phyloP scores from a whole-genome alignment of 1,140 invertebrate species.

The Scaptomyza pallida region DNA sequence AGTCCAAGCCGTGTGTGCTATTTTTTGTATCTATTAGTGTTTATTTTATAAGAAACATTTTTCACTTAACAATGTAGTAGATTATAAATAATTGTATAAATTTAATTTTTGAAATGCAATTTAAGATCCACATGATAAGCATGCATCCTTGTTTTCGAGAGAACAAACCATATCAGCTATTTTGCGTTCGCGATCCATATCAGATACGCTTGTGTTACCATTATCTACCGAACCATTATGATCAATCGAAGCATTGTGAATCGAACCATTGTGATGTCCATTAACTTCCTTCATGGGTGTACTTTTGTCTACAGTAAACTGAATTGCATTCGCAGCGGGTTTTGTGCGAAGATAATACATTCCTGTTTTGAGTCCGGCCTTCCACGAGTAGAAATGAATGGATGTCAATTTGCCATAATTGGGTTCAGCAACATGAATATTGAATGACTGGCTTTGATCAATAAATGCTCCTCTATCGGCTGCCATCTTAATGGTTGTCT shows the following conservation, averaged over 20 bases:
- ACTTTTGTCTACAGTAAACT: conserved; percentile 98
- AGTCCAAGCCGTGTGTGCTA: background rate
- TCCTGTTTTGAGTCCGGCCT: conserved; percentile 98
- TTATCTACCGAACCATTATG: conserved; percentile 12
- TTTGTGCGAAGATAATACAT: conserved; percentile 99
- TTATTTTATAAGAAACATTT: background rate
- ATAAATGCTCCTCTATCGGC: conserved; percentile 99
- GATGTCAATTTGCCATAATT: conserved; percentile 97
- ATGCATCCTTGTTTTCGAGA: conserved; percentile 95
- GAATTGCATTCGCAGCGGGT: conserved; percentile 97
- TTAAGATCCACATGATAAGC: conserved; percentile 89
- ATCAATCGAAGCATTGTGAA: conserved; percentile 1
- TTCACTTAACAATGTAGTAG: background rate
- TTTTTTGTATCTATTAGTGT: background rate
- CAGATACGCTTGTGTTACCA: conserved; percentile 3
- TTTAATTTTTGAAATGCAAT: conserved; percentile 5
- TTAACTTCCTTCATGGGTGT: conserved; percentile 83
- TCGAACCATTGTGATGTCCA: conserved; percentile 23
- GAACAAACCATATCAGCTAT: conserved; percentile 94
- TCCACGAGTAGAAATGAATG: conserved; percentile 99
- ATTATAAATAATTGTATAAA: background rate
- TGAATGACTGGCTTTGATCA: conserved; percentile 99
- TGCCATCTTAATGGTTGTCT: conserved; percentile 97
- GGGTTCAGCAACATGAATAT: conserved; percentile 97
- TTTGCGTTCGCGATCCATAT: conserved; percentile 86